A percentile compares a stretch with the other conserved stretches of the same genome.
Evolutionary conservation across 1,140 invertebrate genomes (phyloP).

Genomic region (Araneus ventricosus): DNA sequence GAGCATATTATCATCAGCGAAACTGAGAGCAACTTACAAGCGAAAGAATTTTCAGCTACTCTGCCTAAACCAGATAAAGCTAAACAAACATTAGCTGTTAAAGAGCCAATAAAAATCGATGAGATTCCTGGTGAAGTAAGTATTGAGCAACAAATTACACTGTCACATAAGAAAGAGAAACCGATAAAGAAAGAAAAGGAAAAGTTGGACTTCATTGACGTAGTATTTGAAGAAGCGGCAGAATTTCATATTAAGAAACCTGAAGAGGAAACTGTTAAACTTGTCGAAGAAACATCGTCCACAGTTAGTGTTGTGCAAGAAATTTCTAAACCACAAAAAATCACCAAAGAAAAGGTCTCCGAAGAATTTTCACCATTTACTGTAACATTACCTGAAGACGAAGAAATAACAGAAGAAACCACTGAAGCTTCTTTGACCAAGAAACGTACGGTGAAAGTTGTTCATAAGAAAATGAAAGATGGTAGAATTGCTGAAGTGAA

Average conservation of each 20-base stretch:
- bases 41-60: constrained; percentile 39
- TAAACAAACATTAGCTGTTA: constrained; percentile 66
- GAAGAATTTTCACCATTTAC: constrained; percentile 72
- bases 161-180: constrained; percentile 49
- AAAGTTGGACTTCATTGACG: constrained; percentile 53
- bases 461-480: constrained; percentile 70
- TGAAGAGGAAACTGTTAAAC: constrained; percentile 49
- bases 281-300: neutral
- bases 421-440: constrained; percentile 68
- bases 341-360: constrained; percentile 6
- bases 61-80: constrained; percentile 47
- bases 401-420: constrained; percentile 54
- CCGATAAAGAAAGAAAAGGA: constrained; percentile 37
- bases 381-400: constrained; percentile 76
- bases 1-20: constrained; percentile 73
- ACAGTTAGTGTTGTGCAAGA: neutral
- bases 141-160: constrained; percentile 71
- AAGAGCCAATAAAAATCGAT: constrained; percentile 69
- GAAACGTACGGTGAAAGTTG: constrained; percentile 54
- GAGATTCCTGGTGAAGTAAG: constrained; percentile 69
- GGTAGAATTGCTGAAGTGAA: constrained; percentile 69
- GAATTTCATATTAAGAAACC: constrained; percentile 58
- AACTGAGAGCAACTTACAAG: constrained; percentile 71
- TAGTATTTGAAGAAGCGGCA: constrained; percentile 71
- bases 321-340: neutral